A percentile compares a stretch with the other conserved stretches of the same genome.
Evolutionary conservation across 2,113 vertebrate species (phyloP).

Genomic region (Aegotheles bennettii): DNA sequence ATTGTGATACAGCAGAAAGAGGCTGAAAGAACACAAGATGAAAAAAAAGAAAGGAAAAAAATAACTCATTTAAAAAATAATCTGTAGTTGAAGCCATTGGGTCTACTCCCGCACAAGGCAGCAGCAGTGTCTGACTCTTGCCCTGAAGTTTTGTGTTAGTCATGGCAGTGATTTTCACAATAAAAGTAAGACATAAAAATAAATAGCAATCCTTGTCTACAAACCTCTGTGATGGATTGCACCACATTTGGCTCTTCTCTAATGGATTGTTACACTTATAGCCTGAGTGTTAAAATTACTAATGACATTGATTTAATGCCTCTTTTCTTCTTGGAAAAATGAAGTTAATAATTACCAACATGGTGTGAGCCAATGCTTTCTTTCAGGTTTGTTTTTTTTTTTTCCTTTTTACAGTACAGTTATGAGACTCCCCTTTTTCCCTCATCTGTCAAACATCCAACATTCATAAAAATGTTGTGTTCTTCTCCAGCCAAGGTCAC

Average conservation of each 20-base stretch:
- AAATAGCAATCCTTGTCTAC: background rate
- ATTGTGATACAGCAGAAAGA: background rate
- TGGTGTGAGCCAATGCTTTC: background rate
- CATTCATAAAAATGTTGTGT: background rate
- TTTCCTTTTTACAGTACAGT: background rate
- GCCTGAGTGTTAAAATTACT: background rate
- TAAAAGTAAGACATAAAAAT: conserved; percentile 7
- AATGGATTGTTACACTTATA: background rate
- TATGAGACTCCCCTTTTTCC: background rate
- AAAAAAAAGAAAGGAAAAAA: background rate
- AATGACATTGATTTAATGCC: conserved; percentile 32
- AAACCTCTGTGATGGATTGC: background rate
- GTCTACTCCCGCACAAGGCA: background rate
- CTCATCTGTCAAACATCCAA: background rate
- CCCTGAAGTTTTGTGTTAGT: background rate
- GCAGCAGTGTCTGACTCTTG: background rate
- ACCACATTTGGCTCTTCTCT: background rate
- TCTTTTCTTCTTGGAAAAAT: conserved; percentile 29
- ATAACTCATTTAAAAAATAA: background rate
- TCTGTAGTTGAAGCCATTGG: background rate
- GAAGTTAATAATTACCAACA: conserved; percentile 32
- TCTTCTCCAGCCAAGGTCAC: background rate
- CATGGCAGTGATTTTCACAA: background rate
- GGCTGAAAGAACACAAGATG: background rate
- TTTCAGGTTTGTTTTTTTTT: background rate